A percentile compares a stretch with the other conserved stretches of the same genome.
Conservation (phyloP, 2,797 vertebrate species). For the Labeo calbasu region DNA sequence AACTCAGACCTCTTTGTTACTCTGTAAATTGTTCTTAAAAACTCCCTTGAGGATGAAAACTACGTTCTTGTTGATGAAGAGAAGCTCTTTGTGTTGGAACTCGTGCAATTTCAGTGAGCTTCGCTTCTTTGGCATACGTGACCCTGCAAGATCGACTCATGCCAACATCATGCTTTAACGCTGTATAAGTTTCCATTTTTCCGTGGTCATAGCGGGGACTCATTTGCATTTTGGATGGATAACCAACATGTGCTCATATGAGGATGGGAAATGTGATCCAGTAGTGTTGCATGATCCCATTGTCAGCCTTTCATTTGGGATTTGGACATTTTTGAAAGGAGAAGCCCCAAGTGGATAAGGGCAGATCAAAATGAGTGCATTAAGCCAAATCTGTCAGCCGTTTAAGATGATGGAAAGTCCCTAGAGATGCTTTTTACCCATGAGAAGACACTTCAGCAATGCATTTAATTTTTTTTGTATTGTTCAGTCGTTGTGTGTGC, state of each 20-base stretch:
- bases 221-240: constrained; percentile 49
- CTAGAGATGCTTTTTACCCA: not conserved
- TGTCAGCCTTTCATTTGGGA: constrained; percentile 40
- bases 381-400: not conserved
- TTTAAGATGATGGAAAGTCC: not conserved
- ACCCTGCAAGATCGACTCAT: not conserved
- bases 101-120: not conserved
- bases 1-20: not conserved
- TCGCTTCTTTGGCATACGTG: not conserved
- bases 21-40: not conserved
- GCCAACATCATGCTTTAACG: constrained; percentile 2
- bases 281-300: constrained; percentile 27
- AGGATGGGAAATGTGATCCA: constrained; percentile 48
- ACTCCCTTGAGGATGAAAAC: not conserved
- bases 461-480: not conserved
- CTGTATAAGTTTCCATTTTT: constrained; percentile 29
- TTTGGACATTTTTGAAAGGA: constrained; percentile 35
- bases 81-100: constrained; percentile 19
- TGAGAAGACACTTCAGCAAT: not conserved
- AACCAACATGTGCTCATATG: constrained; percentile 40
- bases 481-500: not conserved
- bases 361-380: not conserved
- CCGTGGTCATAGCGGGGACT: constrained; percentile 19
- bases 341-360: not conserved
- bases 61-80: not conserved